Evolutionary conservation across 1,140 invertebrate genomes (phyloP).

Genomic region (Diorhabda elongata): DNA sequence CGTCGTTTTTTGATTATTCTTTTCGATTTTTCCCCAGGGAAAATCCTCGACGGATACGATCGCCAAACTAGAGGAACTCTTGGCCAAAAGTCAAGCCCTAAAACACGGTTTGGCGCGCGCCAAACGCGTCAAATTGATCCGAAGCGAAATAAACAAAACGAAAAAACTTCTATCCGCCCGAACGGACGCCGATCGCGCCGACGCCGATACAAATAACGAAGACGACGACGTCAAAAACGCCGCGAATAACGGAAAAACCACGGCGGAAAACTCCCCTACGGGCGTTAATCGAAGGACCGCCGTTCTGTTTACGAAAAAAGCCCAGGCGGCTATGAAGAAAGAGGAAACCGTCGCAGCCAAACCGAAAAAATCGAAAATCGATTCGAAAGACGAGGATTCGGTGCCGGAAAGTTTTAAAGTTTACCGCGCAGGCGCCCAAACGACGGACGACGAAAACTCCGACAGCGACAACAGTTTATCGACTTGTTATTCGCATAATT

Average conservation of each 20-base stretch:
- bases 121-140: slow-evolving; percentile 53
- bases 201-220: slow-evolving; percentile 38
- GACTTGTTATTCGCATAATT: slow-evolving; percentile 44
- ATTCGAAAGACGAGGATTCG: slow-evolving; percentile 26
- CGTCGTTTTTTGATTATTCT: too few relatives aligned
- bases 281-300: slow-evolving; percentile 79
- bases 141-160: slow-evolving; percentile 48
- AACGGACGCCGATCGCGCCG: slow-evolving; percentile 41
- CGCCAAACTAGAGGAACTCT: slow-evolving; percentile 52
- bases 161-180: slow-evolving; percentile 26
- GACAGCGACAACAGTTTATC: slow-evolving; percentile 45
- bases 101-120: slow-evolving; percentile 52
- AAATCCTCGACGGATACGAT: slow-evolving; percentile 49
- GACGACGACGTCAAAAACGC: slow-evolving; percentile 36
- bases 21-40: slow-evolving; percentile 24
- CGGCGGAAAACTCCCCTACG: slow-evolving; percentile 34
- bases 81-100: slow-evolving; percentile 52
- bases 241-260: slow-evolving; percentile 22
- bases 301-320: slow-evolving; percentile 78
- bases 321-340: slow-evolving; percentile 51
- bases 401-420: slow-evolving; percentile 45
- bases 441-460: slow-evolving; percentile 43
- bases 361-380: slow-evolving; percentile 8
- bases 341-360: slow-evolving; percentile 34
- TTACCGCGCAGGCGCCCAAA: slow-evolving; percentile 40